Percentiles rank a stretch among this genome's conserved stretches.
Conservation (phyloP, 1,140 invertebrate species). For the Ganaspis sp. region DNA sequence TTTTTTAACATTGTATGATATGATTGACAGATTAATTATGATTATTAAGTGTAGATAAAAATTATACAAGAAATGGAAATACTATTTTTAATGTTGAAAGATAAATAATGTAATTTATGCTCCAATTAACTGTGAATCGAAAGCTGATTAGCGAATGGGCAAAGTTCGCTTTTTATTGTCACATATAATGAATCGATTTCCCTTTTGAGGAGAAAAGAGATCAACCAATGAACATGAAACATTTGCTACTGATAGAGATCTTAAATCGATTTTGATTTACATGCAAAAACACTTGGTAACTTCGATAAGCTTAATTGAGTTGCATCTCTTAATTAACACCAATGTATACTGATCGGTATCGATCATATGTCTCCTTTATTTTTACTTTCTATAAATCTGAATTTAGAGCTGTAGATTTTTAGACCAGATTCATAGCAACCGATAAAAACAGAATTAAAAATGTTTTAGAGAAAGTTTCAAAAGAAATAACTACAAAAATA, state of each 20-base stretch:
- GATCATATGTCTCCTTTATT: slow-evolving; percentile 1
- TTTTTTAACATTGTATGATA: no score
- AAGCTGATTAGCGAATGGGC: not conserved
- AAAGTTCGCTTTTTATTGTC: slow-evolving; percentile 5
- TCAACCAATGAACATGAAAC: slow-evolving; percentile 1
- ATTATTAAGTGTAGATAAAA: no score
- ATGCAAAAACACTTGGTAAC: slow-evolving; percentile 62
- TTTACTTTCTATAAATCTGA: not conserved
- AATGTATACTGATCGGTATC: not conserved
- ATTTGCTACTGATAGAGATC: not conserved
- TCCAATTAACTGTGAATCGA: not conserved
- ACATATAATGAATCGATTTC: not conserved
- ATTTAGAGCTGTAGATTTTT: not conserved
- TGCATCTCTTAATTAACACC: slow-evolving; percentile 65
- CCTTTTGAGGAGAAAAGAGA: slow-evolving; percentile 17
- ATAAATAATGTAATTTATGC: not conserved
- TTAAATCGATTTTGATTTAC: slow-evolving; percentile 56
- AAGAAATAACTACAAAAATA: no score
- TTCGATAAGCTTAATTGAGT: slow-evolving; percentile 66
- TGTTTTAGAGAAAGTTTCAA: not conserved
- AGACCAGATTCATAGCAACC: not conserved
- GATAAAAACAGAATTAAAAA: not conserved
- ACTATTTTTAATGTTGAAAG: not conserved
- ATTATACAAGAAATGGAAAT: no score
- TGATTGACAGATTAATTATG: no score